phyloP scores from a whole-genome alignment of 2,113 vertebrate genomes.

The Megaceryle torquata region DNA sequence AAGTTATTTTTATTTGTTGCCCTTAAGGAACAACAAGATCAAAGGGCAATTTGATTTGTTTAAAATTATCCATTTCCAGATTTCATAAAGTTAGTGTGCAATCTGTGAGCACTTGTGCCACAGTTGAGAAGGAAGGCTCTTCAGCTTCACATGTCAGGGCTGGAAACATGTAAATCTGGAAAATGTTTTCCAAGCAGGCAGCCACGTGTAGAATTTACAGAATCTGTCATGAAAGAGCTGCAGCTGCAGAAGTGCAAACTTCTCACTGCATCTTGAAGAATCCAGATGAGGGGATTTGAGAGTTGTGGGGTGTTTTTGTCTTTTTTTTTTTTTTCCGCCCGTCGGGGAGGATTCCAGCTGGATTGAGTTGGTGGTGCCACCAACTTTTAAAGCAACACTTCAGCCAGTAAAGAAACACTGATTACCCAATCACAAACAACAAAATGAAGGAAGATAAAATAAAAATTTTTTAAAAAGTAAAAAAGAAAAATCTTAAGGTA shows the following conservation, averaged over 20 bases:
- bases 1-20: slow-evolving; percentile 69
- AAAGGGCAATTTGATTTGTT: slow-evolving; percentile 79
- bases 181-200: slow-evolving; percentile 84
- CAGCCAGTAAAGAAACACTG: slow-evolving; percentile 53
- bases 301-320: background rate
- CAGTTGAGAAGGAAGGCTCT: slow-evolving; percentile 74
- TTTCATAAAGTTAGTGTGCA: slow-evolving; percentile 77
- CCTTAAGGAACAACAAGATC: slow-evolving; percentile 73
- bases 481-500: background rate
- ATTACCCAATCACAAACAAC: slow-evolving; percentile 43
- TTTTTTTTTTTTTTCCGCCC: background rate
- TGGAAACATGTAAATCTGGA: slow-evolving; percentile 84
- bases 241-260: slow-evolving; percentile 82
- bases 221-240: slow-evolving; percentile 82
- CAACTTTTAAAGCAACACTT: slow-evolving; percentile 52
- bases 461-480: background rate
- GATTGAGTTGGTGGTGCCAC: slow-evolving; percentile 26
- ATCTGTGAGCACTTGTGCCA: slow-evolving; percentile 63
- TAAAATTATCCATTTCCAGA: slow-evolving; percentile 83
- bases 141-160: slow-evolving; percentile 77
- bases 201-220: slow-evolving; percentile 86
- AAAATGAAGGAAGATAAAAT: slow-evolving; percentile 36
- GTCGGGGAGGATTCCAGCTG: slow-evolving; percentile 53
- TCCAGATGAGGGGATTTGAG: slow-evolving; percentile 75
- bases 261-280: slow-evolving; percentile 66